Evolutionary conservation across 2,888 invertebrate species (phyloP).

Genomic region (Scaeva pyrastri): DNA sequence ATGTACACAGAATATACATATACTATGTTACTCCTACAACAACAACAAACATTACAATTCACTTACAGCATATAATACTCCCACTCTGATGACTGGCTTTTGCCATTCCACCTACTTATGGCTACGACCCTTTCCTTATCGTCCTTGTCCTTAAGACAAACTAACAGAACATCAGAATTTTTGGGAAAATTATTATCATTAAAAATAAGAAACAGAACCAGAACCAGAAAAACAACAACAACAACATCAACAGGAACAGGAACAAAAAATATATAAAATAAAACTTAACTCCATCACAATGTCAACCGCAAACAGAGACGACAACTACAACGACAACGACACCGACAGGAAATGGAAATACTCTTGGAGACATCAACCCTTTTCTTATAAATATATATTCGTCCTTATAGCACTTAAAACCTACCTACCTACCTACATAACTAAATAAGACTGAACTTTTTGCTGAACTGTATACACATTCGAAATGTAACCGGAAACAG

Average conservation of each 20-base stretch:
- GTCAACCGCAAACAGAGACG: slow-evolving; percentile 57
- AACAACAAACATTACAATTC: slow-evolving; percentile 36
- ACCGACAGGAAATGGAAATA: slow-evolving; percentile 68
- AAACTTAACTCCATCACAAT: slow-evolving; percentile 39
- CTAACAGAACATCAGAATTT: slow-evolving; percentile 44
- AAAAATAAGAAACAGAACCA: slow-evolving; percentile 32
- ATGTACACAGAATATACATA: too few species aligned
- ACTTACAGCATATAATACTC: slow-evolving; percentile 50
- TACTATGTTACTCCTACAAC: slow-evolving; percentile 46
- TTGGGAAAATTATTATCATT: slow-evolving; percentile 64
- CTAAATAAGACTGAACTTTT: background rate
- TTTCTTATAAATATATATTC: slow-evolving; percentile 24
- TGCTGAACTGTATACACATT: background rate
- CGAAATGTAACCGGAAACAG: slow-evolving; percentile 70
- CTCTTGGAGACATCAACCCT: slow-evolving; percentile 58
- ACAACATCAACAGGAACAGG: background rate
- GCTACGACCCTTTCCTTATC: background rate
- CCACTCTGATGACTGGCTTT: slow-evolving; percentile 21
- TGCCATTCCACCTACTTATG: slow-evolving; percentile 10
- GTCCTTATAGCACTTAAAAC: background rate
- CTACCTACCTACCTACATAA: too few species aligned
- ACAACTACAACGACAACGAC: too few species aligned
- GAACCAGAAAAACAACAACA: background rate
- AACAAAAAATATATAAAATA: slow-evolving; percentile 21
- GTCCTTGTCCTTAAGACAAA: slow-evolving; percentile 47